phyloP scores from a whole-genome alignment of 92 coral and sea anemone genomes.

The Meandrina meandrites region DNA sequence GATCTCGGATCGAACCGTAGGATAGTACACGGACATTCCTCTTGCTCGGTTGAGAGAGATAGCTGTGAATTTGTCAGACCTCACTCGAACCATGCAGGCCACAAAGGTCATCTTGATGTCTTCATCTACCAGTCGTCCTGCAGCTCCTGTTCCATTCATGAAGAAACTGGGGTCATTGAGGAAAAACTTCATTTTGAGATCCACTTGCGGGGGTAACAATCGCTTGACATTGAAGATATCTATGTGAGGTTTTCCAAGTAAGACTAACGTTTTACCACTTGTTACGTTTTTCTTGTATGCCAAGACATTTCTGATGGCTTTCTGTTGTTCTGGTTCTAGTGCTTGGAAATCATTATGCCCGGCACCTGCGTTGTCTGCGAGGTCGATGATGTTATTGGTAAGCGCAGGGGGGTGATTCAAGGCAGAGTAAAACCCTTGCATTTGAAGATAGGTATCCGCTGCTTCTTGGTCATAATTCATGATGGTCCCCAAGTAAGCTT shows the following conservation, averaged over 20 bases:
- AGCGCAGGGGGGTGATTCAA: background rate
- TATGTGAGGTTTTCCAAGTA: background rate
- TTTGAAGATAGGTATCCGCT: background rate
- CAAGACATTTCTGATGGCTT: background rate
- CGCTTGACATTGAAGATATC: background rate
- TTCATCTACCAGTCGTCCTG: background rate
- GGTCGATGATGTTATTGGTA: background rate
- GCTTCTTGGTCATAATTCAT: background rate
- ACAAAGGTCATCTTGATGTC: background rate
- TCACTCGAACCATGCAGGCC: no score
- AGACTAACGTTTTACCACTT: background rate
- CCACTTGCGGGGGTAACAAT: background rate
- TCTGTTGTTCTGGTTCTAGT: background rate
- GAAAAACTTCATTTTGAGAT: background rate
- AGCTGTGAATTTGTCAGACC: no score
- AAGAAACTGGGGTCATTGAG: no score
- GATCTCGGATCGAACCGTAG: no score
- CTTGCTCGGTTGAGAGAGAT: no score
- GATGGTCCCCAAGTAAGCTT: background rate
- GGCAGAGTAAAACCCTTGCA: background rate
- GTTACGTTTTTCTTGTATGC: no score
- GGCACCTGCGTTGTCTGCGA: background rate
- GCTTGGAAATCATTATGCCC: background rate
- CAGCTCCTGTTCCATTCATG: no score
- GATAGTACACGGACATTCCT: no score